These are phyloP conservation scores for Brachypalpus laphriformis DNA, from an alignment of 2,888 invertebrate species.

Conservation along the genomic window DNA sequence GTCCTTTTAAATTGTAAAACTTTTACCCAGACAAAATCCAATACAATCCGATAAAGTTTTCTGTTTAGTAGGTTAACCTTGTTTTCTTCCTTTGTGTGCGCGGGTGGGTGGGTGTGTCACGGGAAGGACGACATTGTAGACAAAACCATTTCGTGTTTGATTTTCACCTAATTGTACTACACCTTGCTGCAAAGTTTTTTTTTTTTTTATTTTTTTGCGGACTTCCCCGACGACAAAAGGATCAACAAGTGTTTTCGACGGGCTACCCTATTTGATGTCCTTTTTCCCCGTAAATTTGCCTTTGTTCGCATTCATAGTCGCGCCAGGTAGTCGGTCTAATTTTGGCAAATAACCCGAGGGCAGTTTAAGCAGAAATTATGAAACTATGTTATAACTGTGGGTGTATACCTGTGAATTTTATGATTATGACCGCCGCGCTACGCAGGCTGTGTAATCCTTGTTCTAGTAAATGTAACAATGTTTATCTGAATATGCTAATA, in stretches of 20 bases:
- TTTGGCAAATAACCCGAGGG: conserved; percentile 1
- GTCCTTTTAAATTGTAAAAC: conserved; percentile 15
- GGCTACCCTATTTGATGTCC: neutral
- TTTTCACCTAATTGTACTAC: neutral
- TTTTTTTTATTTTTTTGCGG: neutral
- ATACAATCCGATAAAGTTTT: neutral
- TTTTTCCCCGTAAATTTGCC: neutral
- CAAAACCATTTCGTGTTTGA: neutral
- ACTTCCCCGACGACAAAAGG: conserved; percentile 13
- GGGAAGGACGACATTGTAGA: neutral
- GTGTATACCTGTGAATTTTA: neutral
- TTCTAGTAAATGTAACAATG: neutral
- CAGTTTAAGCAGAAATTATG: neutral
- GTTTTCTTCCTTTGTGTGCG: neutral
- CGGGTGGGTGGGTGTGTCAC: neutral
- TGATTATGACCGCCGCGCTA: neutral
- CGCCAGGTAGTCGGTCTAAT: conserved; percentile 34
- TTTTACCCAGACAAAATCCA: neutral
- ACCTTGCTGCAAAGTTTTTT: conserved; percentile 2
- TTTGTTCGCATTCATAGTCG: neutral
- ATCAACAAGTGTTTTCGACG: conserved; percentile 51
- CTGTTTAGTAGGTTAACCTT: neutral
- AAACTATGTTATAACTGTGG: neutral
- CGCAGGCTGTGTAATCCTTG: neutral
- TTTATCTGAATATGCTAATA: conserved; percentile 4